Evolutionary conservation across 2,797 vertebrate species (phyloP), one percentile per base, ranked within the genome.

Genomic region (Telmatherina bonti): DNA sequence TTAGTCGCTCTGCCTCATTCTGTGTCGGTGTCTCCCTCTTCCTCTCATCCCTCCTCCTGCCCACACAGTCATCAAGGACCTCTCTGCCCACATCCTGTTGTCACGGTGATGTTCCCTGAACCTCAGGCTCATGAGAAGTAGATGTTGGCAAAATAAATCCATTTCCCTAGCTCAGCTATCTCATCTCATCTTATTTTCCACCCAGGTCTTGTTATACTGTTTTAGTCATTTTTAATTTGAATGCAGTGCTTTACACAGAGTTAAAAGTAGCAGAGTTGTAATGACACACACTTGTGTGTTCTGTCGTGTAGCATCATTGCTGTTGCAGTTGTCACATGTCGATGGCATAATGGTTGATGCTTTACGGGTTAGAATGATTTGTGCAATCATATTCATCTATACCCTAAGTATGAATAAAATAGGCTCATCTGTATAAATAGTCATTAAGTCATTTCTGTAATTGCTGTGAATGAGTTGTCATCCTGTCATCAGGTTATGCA

Each of bases 1-100:
- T 68, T 69, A 78, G 73, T 63, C 47, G 47, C 73, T 79, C 55
- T 81, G 72, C 72, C 74, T 87, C 62, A 8, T 71, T 77, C 78
- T 72, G 77, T 78, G 67, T 67, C n/a, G 15, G 83, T 78, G 76
- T 74, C 80, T 79, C 72, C 71, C 66, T 20, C 68, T 71, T 80
- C 76, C 82, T 82, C 71, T 38, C 68, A 59, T 87, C 82, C 83
- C 76, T 85, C 79, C 86, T 78, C 70, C 70, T 70, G 55, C 83
- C 84, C 82, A 86, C 82, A 83, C 80, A 72, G 58, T 81, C 75
- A 76, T 83, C 79, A 79, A 79, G 86, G 80, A 80, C 86, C 60
- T 78, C 78, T 84, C 82, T 88, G 80, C 84, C 84, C 85, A 88
- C 90, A 82, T 87, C 78, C 80, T 79, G 85, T 89, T 89, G 84